Conservation (phyloP, 2,113 vertebrate species). For the Scalopus aquaticus region DNA sequence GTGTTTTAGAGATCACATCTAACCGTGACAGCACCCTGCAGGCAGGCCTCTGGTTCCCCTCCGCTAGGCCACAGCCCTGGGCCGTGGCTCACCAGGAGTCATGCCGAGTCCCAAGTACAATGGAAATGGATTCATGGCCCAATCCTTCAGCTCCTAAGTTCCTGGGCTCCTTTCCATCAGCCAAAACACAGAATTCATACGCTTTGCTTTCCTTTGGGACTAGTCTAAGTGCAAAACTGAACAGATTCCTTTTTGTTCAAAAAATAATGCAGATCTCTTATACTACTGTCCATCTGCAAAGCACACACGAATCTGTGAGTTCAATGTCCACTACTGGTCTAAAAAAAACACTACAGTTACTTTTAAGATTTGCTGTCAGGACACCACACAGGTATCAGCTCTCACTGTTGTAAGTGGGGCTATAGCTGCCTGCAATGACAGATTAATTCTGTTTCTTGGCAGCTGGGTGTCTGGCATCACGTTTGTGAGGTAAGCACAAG, state of each 20-base stretch:
- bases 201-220: not conserved
- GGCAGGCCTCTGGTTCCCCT: not conserved
- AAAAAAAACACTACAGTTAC: not conserved
- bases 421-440: constrained; percentile 90
- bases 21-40: not conserved
- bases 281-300: not conserved
- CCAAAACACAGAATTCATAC: not conserved
- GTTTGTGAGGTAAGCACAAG: constrained; percentile 86
- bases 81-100: not conserved
- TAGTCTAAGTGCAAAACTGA: constrained; percentile 24
- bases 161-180: not conserved
- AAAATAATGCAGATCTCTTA: constrained; percentile 40
- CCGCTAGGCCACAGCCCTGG: not conserved
- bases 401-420: constrained; percentile 85
- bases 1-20: constrained; percentile 20
- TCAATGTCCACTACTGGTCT: not conserved
- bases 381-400: constrained; percentile 53
- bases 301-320: constrained; percentile 35
- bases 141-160: not conserved
- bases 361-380: constrained; percentile 58
- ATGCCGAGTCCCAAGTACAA: not conserved
- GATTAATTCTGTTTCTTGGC: constrained; percentile 90
- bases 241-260: constrained; percentile 23
- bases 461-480: constrained; percentile 91
- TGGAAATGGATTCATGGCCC: not conserved